Evolutionary conservation across 2,113 vertebrate genomes (phyloP).

Genomic region (Herpetotheres cachinnans): DNA sequence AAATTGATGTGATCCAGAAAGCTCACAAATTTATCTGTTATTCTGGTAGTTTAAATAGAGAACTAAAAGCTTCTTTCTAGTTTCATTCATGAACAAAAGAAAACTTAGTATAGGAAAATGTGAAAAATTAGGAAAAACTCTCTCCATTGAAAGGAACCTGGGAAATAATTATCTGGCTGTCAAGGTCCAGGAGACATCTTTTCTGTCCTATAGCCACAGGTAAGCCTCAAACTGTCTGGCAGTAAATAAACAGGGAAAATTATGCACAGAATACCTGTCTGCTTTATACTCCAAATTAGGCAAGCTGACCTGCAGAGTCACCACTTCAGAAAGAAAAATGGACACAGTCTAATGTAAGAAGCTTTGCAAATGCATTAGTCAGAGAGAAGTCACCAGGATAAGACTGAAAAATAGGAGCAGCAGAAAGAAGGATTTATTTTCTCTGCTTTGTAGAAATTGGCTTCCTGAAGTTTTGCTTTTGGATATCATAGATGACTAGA

Average conservation of each 20-base stretch:
- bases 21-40: constrained; percentile 40
- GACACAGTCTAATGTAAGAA: constrained; percentile 12
- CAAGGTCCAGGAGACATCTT: neutral
- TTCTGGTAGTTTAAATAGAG: constrained; percentile 1
- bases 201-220: neutral
- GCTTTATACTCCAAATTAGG: constrained; percentile 2
- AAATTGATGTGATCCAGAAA: constrained; percentile 26
- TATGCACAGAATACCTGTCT: neutral
- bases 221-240: neutral
- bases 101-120: neutral
- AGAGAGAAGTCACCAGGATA: neutral
- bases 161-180: neutral
- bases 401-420: neutral
- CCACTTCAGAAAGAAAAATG: constrained; percentile 17
- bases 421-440: neutral
- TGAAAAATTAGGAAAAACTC: neutral
- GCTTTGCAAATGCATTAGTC: constrained; percentile 37
- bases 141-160: neutral
- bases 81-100: neutral
- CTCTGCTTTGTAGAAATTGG: constrained; percentile 1
- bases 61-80: neutral
- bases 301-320: neutral
- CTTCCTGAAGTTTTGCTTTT: constrained; percentile 30
- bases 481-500: neutral
- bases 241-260: constrained; percentile 10